phyloP scores from a whole-genome alignment of 1,140 invertebrate species.

The Yoshiicerus persimilis region DNA sequence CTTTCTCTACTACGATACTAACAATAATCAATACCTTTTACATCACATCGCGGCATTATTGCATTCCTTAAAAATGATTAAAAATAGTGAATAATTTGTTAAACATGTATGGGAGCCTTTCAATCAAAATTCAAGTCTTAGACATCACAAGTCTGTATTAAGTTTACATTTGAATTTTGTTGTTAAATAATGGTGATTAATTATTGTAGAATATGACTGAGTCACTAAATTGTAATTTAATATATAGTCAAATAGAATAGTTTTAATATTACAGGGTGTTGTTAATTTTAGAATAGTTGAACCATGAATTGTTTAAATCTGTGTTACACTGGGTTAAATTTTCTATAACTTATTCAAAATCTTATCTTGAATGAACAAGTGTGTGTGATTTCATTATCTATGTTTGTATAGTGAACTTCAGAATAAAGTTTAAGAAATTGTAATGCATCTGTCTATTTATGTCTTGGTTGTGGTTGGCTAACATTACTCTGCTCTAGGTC shows the following conservation, averaged over 20 bases:
- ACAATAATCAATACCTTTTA: background rate
- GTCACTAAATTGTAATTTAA: background rate
- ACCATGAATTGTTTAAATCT: background rate
- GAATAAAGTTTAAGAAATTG: no score
- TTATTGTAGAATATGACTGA: background rate
- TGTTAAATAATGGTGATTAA: background rate
- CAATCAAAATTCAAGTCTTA: background rate
- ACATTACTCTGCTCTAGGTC: no score
- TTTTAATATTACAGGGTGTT: background rate
- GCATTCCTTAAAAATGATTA: background rate
- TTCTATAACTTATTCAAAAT: background rate
- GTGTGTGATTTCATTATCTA: no score
- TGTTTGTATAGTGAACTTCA: no score
- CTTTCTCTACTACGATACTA: background rate
- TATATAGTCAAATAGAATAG: background rate
- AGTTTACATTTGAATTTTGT: background rate
- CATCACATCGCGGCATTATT: background rate
- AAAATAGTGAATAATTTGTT: background rate
- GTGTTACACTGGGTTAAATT: background rate
- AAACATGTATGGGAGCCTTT: background rate
- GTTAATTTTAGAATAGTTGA: background rate
- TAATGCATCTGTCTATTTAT: no score
- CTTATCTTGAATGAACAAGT: background rate
- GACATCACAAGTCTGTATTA: background rate
- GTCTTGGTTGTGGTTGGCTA: no score